Evolutionary conservation across 2,113 vertebrate genomes (phyloP).

Genomic region (Xenotilapia caudafasciata): DNA sequence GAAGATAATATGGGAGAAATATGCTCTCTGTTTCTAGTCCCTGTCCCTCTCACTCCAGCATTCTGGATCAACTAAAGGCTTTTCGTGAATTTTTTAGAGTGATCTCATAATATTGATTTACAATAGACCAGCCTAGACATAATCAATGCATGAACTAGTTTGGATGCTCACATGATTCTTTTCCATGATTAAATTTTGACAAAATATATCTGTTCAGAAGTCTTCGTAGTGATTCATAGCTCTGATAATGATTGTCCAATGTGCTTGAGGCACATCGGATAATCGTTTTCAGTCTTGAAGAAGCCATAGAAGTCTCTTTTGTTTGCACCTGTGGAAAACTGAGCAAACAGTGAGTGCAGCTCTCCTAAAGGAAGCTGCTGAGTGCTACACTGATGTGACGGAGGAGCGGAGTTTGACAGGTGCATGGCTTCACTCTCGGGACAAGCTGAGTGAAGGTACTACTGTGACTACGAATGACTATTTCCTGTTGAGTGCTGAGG

Average conservation of each 20-base stretch:
- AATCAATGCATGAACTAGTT: neutral
- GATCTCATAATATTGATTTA: neutral
- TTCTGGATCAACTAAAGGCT: neutral
- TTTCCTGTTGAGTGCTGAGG: conserved; percentile 65
- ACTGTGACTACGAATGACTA: conserved; percentile 40
- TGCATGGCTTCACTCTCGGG: neutral
- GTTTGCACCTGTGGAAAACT: neutral
- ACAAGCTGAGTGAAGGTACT: neutral
- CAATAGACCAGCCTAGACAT: neutral
- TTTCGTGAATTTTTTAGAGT: neutral
- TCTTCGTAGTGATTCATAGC: neutral
- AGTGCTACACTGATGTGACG: neutral
- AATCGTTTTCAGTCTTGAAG: neutral
- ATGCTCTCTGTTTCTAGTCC: neutral
- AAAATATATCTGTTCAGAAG: neutral
- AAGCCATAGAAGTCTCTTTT: neutral
- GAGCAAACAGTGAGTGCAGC: neutral
- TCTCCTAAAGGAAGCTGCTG: neutral
- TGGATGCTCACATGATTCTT: neutral
- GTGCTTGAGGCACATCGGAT: neutral
- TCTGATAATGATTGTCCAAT: neutral
- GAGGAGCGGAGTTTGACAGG: neutral
- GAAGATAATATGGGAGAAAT: neutral
- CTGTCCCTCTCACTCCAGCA: neutral
- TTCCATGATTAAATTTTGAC: neutral